Percentiles rank a stretch among this genome's conserved stretches.
Conservation (phyloP, 2,113 vertebrate genomes). For the Prochilodus magdalenae region DNA sequence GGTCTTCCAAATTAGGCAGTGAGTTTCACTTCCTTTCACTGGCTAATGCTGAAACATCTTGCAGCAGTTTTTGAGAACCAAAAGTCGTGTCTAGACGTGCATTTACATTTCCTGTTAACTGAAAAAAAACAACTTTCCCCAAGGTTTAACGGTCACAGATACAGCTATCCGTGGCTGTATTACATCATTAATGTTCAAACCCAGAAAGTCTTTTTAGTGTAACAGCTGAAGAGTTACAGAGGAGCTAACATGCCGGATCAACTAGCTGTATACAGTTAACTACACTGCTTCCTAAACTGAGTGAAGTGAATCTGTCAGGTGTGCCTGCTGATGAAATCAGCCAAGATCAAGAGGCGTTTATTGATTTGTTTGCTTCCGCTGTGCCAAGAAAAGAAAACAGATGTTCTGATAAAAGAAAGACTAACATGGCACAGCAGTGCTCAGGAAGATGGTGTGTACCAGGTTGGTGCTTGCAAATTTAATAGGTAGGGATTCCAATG, state of each 20-base stretch:
- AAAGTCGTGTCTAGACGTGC: neutral
- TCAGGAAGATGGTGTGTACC: conserved; percentile 9
- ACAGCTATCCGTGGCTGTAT: neutral
- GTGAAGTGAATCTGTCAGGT: conserved; percentile 17
- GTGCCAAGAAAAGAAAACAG: conserved; percentile 23
- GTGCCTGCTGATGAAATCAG: conserved; percentile 30
- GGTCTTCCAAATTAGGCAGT: neutral
- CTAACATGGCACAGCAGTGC: conserved; percentile 27
- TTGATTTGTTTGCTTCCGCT: conserved; percentile 35
- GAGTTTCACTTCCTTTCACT: neutral
- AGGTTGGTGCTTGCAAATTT: conserved; percentile 2
- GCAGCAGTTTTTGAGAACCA: neutral
- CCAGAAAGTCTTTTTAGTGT: neutral
- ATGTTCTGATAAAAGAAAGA: conserved; percentile 31
- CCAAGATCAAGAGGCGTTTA: neutral
- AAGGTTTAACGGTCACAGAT: neutral
- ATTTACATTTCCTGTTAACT: neutral
- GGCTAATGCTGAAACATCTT: neutral
- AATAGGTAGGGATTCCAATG: conserved; percentile 1
- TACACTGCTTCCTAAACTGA: neutral
- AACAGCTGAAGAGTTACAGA: neutral
- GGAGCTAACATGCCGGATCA: neutral
- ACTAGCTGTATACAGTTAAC: neutral
- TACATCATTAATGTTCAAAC: neutral
- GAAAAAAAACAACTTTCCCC: neutral